Evolutionary conservation across 2,797 vertebrate species (phyloP).

Genomic region (Remorina albescens): DNA sequence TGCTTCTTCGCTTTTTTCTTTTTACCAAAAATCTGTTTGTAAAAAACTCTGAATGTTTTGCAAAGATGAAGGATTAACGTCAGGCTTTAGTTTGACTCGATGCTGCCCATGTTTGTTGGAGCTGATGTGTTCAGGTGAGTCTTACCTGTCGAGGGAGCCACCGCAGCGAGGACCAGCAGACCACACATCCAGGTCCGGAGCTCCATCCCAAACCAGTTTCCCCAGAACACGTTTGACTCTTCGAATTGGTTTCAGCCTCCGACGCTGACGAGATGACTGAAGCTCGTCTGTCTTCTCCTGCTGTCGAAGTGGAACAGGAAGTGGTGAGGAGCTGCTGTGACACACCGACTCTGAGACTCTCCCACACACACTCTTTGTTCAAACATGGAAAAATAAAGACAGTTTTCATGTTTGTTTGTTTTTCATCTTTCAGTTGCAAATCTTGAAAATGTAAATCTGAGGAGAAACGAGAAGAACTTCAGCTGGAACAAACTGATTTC

Average conservation of each 20-base stretch:
- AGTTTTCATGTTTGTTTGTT: background rate
- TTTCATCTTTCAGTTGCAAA: background rate
- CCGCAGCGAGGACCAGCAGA: conserved; percentile 42
- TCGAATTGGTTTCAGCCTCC: background rate
- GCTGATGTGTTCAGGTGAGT: background rate
- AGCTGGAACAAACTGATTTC: too few species aligned
- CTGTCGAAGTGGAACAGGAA: conserved; percentile 67
- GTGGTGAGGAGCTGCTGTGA: conserved; percentile 64
- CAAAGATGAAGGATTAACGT: too few species aligned
- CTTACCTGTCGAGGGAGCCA: conserved; percentile 47
- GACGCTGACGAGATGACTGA: background rate
- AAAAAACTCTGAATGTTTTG: too few species aligned
- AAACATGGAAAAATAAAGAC: background rate
- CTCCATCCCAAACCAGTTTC: conserved; percentile 32
- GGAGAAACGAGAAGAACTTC: background rate
- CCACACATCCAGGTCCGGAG: conserved; percentile 17
- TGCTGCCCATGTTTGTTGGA: rapidly evolving
- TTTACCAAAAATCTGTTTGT: too few species aligned
- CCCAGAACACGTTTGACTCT: background rate
- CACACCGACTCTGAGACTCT: conserved; percentile 16
- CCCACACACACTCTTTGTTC: conserved; percentile 12
- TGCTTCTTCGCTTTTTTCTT: too few species aligned
- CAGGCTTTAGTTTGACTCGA: background rate
- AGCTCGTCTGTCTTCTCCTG: background rate
- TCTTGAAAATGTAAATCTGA: conserved; percentile 9